Evolutionary conservation across 2,888 invertebrate species (phyloP).

Genomic region (Clusia tigrina): DNA sequence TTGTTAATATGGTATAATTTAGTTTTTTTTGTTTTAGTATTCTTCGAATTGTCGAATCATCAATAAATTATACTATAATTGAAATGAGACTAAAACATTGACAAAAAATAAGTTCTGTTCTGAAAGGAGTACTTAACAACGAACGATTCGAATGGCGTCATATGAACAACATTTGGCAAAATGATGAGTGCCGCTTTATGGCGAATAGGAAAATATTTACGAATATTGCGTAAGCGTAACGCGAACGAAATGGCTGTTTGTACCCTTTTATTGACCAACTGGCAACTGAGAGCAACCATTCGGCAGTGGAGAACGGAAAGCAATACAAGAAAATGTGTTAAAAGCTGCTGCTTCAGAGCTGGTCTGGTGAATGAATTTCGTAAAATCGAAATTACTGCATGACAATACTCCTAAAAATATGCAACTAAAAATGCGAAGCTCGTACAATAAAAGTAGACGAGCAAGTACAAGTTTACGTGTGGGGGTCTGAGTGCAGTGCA

Average conservation of each 20-base stretch:
- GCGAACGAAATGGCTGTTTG: neutral
- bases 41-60: no score
- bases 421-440: neutral
- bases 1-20: no score
- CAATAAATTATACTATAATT: no score
- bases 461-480: neutral
- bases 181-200: neutral
- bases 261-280: neutral
- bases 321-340: neutral
- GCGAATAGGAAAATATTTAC: neutral
- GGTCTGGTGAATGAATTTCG: neutral
- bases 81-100: no score
- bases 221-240: neutral
- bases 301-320: neutral
- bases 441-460: neutral
- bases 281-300: neutral
- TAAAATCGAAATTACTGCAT: conserved; percentile 6
- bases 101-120: no score
- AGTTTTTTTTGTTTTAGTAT: no score
- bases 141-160: conserved; percentile 1
- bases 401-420: conserved; percentile 9
- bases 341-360: neutral
- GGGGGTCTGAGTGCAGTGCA: neutral
- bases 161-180: neutral
- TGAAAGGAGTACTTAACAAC: no score